Conservation (phyloP, 2,888 invertebrate genomes). For the Drosophila tanythrix region DNA sequence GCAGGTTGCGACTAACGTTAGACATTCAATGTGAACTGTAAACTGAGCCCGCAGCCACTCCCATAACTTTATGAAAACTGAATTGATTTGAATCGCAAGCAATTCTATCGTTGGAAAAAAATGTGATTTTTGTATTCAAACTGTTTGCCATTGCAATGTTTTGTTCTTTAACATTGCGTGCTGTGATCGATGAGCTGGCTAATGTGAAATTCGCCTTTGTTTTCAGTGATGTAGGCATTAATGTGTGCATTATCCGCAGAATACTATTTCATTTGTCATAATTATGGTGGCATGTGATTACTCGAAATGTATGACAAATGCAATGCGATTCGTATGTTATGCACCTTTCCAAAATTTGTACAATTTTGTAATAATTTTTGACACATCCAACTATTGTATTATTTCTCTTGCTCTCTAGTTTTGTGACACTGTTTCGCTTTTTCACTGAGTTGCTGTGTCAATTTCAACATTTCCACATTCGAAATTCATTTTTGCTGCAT, state of each 20-base stretch:
- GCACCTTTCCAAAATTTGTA: constrained; percentile 23
- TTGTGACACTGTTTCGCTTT: not conserved
- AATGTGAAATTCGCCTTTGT: not conserved
- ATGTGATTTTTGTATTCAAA: not conserved
- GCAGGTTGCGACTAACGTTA: constrained; percentile 25
- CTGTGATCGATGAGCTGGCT: not conserved
- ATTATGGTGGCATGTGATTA: not conserved
- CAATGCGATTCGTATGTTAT: constrained; percentile 5
- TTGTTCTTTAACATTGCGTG: not conserved
- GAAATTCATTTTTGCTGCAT: constrained; percentile 72
- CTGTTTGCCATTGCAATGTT: too few species aligned
- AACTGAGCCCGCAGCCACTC: not conserved
- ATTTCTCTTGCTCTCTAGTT: too few species aligned
- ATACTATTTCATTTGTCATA: too few species aligned
- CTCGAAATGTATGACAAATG: constrained; percentile 22
- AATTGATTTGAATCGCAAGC: not conserved
- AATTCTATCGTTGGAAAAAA: not conserved
- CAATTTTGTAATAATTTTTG: constrained; percentile 40
- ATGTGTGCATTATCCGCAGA: not conserved
- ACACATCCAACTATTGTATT: constrained; percentile 10
- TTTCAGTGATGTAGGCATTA: not conserved
- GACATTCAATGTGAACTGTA: constrained; percentile 11
- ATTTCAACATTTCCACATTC: constrained; percentile 39
- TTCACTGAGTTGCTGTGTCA: not conserved
- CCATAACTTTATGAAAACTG: not conserved